Evolutionary conservation across 2,113 vertebrate species (phyloP), one percentile per base, ranked within the genome.

Genomic region (Poeciliopsis prolifica): DNA sequence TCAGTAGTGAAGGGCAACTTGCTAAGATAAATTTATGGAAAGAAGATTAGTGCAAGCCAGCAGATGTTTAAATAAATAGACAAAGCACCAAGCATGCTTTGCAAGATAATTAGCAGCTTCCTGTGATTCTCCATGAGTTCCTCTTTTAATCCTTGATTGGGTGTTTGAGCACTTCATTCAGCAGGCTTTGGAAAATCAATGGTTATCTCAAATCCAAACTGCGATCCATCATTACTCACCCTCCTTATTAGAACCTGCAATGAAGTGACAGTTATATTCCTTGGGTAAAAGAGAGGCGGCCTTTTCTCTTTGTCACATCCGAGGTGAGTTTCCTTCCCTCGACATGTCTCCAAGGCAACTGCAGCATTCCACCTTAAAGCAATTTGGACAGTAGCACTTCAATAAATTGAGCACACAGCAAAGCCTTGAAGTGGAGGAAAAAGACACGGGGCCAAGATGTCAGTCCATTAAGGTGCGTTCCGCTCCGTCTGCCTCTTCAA

Each of bases 331-430:
- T 42, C 42, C 64, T 67, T 70, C 78, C 28, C 61, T 81, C 66
- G 14, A 64, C 14, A 15, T 58, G 85, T 90, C 87, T 89, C 91
- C 89, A 87, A 83, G 87, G 90, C 86, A 90, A 92, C 91, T 60
- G 80, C 54, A 65, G 80, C 86, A 78, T 89, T 81, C 80, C 67
- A 78, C 87, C 79, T 84, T 61, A 85, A 87, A 87, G 88, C 81
- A 72, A 88, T 87, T 87, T 88, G 79, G 80, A 83, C 70, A 71
- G 85, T 60, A 71, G 76, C n/a, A 61, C 80, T 86, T 79, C 83
- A 72, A 81, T 74, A 85, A 88, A 89, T 79, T 40, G 70, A 82
- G 80, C 61, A n/a, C 63, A 60, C 51, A 15, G 79, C 42, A 15
- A 64, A 70, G 75, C 75, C 70, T 74, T 70, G 37, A 62, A 35